phyloP scores from a whole-genome alignment of 2,113 vertebrate genomes.

The Mola mola region DNA sequence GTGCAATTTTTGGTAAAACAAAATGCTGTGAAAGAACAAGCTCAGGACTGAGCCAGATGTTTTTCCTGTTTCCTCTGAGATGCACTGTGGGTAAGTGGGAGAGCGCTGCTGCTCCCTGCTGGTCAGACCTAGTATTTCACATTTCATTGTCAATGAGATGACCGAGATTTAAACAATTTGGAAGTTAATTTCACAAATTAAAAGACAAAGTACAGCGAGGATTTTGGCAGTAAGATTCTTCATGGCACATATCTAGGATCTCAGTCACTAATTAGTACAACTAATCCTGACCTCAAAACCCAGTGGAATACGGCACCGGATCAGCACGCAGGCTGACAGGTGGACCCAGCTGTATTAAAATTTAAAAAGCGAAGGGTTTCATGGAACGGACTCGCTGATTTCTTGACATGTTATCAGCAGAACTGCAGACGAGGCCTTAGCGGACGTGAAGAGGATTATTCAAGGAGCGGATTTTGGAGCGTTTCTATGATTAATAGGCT shows the following conservation, averaged over 20 bases:
- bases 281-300: constrained; percentile 32
- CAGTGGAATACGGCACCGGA: constrained; percentile 10
- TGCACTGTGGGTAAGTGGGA: too few relatives aligned
- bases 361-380: constrained; percentile 14
- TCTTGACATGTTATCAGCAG: constrained; percentile 47
- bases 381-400: constrained; percentile 12
- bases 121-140: constrained; percentile 22
- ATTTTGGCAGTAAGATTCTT: constrained; percentile 16
- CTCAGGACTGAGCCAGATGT: too few relatives aligned
- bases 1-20: too few relatives aligned
- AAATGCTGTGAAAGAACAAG: too few relatives aligned
- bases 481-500: constrained; percentile 63
- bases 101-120: constrained; percentile 57
- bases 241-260: constrained; percentile 13
- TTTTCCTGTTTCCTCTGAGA: too few relatives aligned
- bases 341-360: constrained; percentile 44
- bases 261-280: constrained; percentile 35
- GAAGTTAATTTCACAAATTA: constrained; percentile 42
- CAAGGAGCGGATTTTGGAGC: constrained; percentile 35
- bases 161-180: constrained; percentile 20
- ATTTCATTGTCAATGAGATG: background rate
- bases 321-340: constrained; percentile 30
- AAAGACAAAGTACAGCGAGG: constrained; percentile 30
- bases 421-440: constrained; percentile 23
- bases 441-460: constrained; percentile 56